Base-by-base conservation (phyloP, 2,113 vertebrate species). In the Brachypteracias leptosomus region DNA sequence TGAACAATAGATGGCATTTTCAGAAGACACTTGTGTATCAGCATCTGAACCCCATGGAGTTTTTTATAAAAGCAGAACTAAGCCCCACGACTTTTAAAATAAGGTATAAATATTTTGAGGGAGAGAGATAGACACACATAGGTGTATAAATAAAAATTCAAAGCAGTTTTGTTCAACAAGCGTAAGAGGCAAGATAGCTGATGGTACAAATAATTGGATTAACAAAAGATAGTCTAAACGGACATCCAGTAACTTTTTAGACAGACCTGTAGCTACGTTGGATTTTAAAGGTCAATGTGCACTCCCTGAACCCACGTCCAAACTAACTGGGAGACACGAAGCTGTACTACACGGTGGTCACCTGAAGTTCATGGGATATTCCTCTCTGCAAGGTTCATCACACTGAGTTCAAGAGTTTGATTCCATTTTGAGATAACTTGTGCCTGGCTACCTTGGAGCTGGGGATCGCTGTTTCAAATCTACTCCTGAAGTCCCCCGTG, bases 1-100 rank as follows among this genome's bases (percentile, higher is more conserved):
- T 95, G 83, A 96, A 36, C 31, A 42, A 94, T 87, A 95, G 61
- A 95, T 81, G 94, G 38, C 80, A 81, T 83, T 92, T 96, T 87
- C 79, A 95, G 88, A 94, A 95, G 71, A 51, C 61, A 62, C 63
- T 51, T 44, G 8, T 7, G 2, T 42, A 85, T 52, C 55, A 66
- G 14, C 8, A 35, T 26, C 18, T 92, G 40, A 96, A 77, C 89
- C 86, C 49, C 3, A 7, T 1, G 2, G 29, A 29, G 55, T 63
- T 96, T 42, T 61, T 79, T 59, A 62, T 42, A 59, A n/a, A 62
- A 85, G 25, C 21, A 71, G 22, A 90, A 47, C 40, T 66, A 91
- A 5, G 12, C 51, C 54, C 63, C 44, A 55, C 31, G 57, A 55
- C 14, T 89, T 74, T 31, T 49, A 15, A 65, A 77, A 76, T 3